phyloP scores from a whole-genome alignment of 1,140 invertebrate genomes.

The Drosophila takahashii region DNA sequence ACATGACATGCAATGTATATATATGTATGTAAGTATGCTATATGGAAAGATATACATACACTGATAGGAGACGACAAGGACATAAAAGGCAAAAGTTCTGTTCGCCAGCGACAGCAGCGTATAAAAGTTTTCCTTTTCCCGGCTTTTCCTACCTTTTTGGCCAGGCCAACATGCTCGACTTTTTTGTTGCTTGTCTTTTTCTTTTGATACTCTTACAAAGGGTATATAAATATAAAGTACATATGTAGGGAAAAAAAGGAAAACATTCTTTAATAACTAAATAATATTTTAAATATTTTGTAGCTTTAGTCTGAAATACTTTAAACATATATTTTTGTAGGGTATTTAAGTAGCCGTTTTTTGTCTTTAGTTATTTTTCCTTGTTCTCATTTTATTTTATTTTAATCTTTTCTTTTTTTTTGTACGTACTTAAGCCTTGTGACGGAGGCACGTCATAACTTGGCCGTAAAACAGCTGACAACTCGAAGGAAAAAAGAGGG shows the following conservation, averaged over 20 bases:
- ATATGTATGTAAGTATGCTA: background rate
- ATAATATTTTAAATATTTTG: background rate
- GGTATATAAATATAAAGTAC: background rate
- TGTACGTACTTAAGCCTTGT: slow-evolving; percentile 57
- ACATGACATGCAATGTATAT: background rate
- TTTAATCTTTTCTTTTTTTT: background rate
- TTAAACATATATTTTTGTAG: background rate
- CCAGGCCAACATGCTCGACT: slow-evolving; percentile 23
- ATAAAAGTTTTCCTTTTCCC: slow-evolving; percentile 55
- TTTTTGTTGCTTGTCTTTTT: slow-evolving; percentile 18
- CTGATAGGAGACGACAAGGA: slow-evolving; percentile 69
- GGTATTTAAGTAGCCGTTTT: background rate
- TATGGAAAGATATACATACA: slow-evolving; percentile 15
- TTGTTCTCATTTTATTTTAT: slow-evolving; percentile 35
- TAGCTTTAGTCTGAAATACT: background rate
- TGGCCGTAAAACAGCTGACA: slow-evolving; percentile 79
- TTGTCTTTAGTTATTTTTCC: background rate
- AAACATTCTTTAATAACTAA: background rate
- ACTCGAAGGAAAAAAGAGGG: slow-evolving; percentile 29
- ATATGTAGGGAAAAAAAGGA: too few relatives aligned
- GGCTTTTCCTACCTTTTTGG: slow-evolving; percentile 38
- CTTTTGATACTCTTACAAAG: slow-evolving; percentile 15
- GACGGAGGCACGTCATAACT: slow-evolving; percentile 78
- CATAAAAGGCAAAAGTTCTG: slow-evolving; percentile 67
- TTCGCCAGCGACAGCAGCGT: slow-evolving; percentile 35